These are phyloP conservation scores for Xestobium rufovillosum DNA, from an alignment of 2,888 invertebrate genomes.

Conservation along the genomic window DNA sequence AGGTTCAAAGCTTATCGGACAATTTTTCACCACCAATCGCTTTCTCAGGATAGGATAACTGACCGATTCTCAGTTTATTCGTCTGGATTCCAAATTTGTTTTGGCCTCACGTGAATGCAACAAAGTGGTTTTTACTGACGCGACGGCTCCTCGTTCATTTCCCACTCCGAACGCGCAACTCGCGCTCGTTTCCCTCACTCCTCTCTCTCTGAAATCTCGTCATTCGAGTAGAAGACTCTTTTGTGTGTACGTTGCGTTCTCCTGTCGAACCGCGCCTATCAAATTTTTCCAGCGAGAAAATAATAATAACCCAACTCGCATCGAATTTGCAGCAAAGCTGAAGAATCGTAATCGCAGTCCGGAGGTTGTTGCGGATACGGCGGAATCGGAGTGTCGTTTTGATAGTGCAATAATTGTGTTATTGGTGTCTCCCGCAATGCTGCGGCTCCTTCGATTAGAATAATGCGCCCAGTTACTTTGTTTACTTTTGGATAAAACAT, in stretches of 20 bases:
- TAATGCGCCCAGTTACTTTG: neutral
- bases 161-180: neutral
- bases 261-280: constrained; percentile 1
- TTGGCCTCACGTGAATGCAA: neutral
- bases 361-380: no score
- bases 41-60: neutral
- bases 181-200: neutral
- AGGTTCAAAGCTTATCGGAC: neutral
- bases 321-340: constrained; percentile 1
- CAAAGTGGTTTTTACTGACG: neutral
- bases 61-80: neutral
- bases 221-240: neutral
- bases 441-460: neutral
- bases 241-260: neutral
- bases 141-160: constrained; percentile 2
- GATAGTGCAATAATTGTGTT: neutral
- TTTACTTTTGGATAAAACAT: neutral
- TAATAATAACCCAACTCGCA: neutral
- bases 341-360: no score
- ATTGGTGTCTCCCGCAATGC: no score
- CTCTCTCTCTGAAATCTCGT: neutral
- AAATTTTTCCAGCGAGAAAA: neutral
- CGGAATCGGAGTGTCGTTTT: no score
- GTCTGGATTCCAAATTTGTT: neutral
- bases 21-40: no score